Evolutionary conservation across 2,797 vertebrate species (phyloP).

Genomic region (Eulemur mongoz): DNA sequence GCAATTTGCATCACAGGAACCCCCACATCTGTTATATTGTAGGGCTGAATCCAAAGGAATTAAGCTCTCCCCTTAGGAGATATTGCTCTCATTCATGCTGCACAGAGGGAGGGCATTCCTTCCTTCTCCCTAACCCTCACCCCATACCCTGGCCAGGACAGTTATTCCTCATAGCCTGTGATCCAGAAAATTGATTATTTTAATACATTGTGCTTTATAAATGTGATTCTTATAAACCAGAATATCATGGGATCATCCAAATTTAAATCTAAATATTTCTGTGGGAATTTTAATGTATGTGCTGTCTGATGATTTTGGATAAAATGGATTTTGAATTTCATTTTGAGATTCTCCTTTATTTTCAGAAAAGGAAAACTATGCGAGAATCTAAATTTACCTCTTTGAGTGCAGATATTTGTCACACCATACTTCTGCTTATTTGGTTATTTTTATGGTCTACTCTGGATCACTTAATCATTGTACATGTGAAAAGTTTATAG

Average conservation of each 20-base stretch:
- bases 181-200: conserved; percentile 60
- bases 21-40: conserved; percentile 50
- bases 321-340: conserved; percentile 40
- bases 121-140: not conserved
- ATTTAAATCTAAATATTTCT: conserved; percentile 47
- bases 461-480: conserved; percentile 40
- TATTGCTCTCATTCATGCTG: conserved; percentile 51
- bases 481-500: conserved; percentile 34
- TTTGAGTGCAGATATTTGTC: conserved; percentile 30
- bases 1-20: conserved; percentile 66
- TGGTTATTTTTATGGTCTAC: conserved; percentile 21
- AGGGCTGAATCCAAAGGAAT: conserved; percentile 39
- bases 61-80: conserved; percentile 41
- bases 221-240: conserved; percentile 41
- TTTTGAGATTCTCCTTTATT: conserved; percentile 51
- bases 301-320: conserved; percentile 14
- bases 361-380: conserved; percentile 2
- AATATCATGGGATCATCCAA: not conserved
- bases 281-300: not conserved
- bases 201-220: conserved; percentile 30
- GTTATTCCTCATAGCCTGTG: conserved; percentile 15
- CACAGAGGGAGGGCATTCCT: conserved; percentile 59
- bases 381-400: conserved; percentile 12
- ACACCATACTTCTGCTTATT: not conserved
- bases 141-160: not conserved